These are phyloP conservation scores for Platerodrilus igneus DNA, from an alignment of 2,888 invertebrate species.

Conservation along the genomic window DNA sequence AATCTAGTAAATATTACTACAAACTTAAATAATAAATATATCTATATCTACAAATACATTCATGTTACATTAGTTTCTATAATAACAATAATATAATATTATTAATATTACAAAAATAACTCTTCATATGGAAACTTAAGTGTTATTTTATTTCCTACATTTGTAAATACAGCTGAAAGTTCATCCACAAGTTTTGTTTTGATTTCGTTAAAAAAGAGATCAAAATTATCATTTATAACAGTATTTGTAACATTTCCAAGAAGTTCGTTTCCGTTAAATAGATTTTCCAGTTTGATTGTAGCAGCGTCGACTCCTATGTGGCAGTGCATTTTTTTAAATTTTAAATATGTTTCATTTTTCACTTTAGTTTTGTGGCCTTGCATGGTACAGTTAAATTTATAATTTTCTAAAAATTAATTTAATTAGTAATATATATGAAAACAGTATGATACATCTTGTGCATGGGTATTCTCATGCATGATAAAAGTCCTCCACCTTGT, in stretches of 20 bases:
- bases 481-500: no score
- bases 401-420: slow-evolving; percentile 55
- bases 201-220: slow-evolving; percentile 60
- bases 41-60: no score
- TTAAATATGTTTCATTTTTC: slow-evolving; percentile 55
- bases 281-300: slow-evolving; percentile 57
- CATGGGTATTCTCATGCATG: no score
- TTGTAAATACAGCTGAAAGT: slow-evolving; percentile 60
- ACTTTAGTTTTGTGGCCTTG: slow-evolving; percentile 55
- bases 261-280: slow-evolving; percentile 62
- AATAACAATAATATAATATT: background rate
- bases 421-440: no score
- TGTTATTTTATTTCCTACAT: slow-evolving; percentile 64
- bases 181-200: slow-evolving; percentile 60
- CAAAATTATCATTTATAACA: slow-evolving; percentile 62
- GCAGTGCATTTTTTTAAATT: slow-evolving; percentile 60
- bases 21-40: no score
- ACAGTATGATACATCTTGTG: no score
- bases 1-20: no score
- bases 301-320: slow-evolving; percentile 57
- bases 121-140: slow-evolving; percentile 64
- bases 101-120: slow-evolving; percentile 50
- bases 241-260: slow-evolving; percentile 61
- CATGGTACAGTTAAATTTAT: slow-evolving; percentile 60
- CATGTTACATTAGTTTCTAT: no score